Evolutionary conservation across 2,888 invertebrate species (phyloP).

Genomic region (Anodontia alba): DNA sequence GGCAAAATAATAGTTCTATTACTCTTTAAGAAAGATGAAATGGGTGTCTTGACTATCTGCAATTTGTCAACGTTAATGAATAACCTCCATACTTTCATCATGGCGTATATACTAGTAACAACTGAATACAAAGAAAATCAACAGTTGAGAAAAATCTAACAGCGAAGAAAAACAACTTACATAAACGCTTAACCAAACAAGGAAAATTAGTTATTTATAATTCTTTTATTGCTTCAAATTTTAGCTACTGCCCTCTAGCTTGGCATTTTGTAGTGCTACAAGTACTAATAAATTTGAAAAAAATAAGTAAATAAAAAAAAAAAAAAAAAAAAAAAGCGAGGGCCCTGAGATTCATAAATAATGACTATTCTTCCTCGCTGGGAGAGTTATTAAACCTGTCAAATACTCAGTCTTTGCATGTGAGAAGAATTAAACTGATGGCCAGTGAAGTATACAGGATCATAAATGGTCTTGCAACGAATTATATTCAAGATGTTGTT

Average conservation of each 20-base stretch:
- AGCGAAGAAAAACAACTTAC: no score
- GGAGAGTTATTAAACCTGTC: neutral
- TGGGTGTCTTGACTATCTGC: no score
- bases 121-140: no score
- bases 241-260: neutral
- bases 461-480: neutral
- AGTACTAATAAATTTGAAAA: neutral
- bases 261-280: slow-evolving; percentile 1
- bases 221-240: slow-evolving; percentile 5
- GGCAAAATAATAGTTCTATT: no score
- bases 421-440: neutral
- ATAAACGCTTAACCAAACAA: neutral
- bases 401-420: neutral
- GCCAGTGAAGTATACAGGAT: neutral
- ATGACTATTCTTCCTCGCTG: neutral
- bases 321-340: neutral
- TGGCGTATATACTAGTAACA: no score
- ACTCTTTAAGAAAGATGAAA: no score
- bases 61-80: no score
- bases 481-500: slow-evolving; percentile 8
- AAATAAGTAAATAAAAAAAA: neutral
- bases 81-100: no score
- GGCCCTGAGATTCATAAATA: neutral
- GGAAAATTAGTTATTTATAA: neutral
- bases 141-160: no score